Percentiles rank a stretch among this genome's conserved stretches.
phyloP scores from a whole-genome alignment of 2,113 vertebrate genomes.

The mouse (Mus musculus) region GRCm39 chr4:152227001-152227500 shows the following conservation, averaged over 20 bases:
- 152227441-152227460: conserved; percentile 69
- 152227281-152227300: too few relatives aligned
- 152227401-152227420: too few relatives aligned
- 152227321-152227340: too few relatives aligned
- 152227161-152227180: neutral
- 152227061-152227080: neutral
- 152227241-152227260: neutral
- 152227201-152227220: neutral
- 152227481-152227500: neutral
- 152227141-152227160: neutral
- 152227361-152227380: too few relatives aligned
- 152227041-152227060: neutral
- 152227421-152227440: too few relatives aligned
- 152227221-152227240: neutral
- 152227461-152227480: neutral
- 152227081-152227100: neutral
- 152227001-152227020: too few relatives aligned
- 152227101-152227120: neutral
- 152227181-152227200: fast-evolving
- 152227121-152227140: neutral
- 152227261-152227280: too few relatives aligned
- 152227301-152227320: too few relatives aligned
- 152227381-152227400: too few relatives aligned
- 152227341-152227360: too few relatives aligned
- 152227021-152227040: neutral